A percentile compares a stretch with the other conserved stretches of the same genome.
Evolutionary conservation across 1,140 invertebrate genomes (phyloP).

Genomic region (Euura saliciscinereae): DNA sequence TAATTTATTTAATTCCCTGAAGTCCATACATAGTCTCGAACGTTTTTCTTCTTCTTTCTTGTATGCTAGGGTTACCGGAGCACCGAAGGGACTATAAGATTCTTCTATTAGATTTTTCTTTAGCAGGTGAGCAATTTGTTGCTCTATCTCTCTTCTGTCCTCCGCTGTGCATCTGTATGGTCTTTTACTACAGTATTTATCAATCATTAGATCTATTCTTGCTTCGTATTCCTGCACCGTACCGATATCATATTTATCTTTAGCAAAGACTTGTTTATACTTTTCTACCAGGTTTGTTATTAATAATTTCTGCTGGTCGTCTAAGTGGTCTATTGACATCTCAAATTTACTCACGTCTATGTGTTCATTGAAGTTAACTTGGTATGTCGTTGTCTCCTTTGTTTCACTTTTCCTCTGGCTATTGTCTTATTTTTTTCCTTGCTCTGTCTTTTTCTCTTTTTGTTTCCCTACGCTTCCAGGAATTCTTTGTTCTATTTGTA

Average conservation of each 20-base stretch:
- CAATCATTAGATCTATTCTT: constrained; percentile 32
- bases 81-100: constrained; percentile 45
- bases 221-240: constrained; percentile 37
- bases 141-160: constrained; percentile 47
- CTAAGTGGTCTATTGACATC: constrained; percentile 24
- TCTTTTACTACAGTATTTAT: constrained; percentile 42
- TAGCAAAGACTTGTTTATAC: constrained; percentile 44
- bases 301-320: constrained; percentile 30
- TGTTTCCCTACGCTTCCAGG: neutral
- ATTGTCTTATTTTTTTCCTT: neutral
- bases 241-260: constrained; percentile 46
- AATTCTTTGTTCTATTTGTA: constrained; percentile 10
- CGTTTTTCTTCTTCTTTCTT: constrained; percentile 43
- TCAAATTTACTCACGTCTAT: neutral
- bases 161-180: constrained; percentile 42
- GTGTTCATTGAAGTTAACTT: constrained; percentile 15
- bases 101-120: constrained; percentile 45
- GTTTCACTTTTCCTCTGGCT: neutral
- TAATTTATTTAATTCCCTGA: constrained; percentile 41
- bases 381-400: neutral
- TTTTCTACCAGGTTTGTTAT: constrained; percentile 35
- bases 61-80: constrained; percentile 41
- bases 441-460: neutral
- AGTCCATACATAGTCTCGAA: constrained; percentile 39
- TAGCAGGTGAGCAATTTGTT: constrained; percentile 43